Conservation (phyloP, 2,888 invertebrate genomes). For the Didymodactylos carnosus region DNA sequence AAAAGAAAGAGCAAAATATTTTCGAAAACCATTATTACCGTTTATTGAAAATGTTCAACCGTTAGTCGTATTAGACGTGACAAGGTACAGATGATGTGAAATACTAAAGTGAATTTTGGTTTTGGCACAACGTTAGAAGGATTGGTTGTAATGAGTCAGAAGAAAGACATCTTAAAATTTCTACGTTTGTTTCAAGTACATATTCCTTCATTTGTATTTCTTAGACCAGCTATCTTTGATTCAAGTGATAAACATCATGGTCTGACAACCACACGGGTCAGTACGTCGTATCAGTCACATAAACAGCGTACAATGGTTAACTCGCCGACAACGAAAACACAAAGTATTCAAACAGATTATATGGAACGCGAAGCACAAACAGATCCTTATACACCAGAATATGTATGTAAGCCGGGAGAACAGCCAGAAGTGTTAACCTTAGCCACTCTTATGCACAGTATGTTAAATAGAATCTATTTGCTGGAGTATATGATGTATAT, state of each 20-base stretch:
- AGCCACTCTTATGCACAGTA: conserved; percentile 44
- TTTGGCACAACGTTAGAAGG: too few species aligned
- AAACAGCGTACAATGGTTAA: neutral
- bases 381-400: conserved; percentile 52
- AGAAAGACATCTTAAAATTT: too few species aligned
- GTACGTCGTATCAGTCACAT: too few species aligned
- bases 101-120: too few species aligned
- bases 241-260: too few species aligned
- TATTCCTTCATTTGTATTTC: too few species aligned
- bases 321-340: conserved; percentile 25
- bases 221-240: too few species aligned
- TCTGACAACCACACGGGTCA: too few species aligned
- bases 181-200: too few species aligned
- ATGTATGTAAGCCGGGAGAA: conserved; percentile 36
- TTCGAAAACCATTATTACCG: conserved; percentile 6
- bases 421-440: conserved; percentile 48
- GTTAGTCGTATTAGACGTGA: conserved; percentile 29
- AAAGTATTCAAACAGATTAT: conserved; percentile 48
- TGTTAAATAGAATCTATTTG: neutral
- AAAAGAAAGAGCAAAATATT: conserved; percentile 6
- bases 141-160: too few species aligned
- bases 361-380: conserved; percentile 59
- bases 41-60: conserved; percentile 26
- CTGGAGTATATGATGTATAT: too few species aligned
- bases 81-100: too few species aligned